phyloP scores from a whole-genome alignment of 2,797 vertebrate genomes.

The Halcyon badia region DNA sequence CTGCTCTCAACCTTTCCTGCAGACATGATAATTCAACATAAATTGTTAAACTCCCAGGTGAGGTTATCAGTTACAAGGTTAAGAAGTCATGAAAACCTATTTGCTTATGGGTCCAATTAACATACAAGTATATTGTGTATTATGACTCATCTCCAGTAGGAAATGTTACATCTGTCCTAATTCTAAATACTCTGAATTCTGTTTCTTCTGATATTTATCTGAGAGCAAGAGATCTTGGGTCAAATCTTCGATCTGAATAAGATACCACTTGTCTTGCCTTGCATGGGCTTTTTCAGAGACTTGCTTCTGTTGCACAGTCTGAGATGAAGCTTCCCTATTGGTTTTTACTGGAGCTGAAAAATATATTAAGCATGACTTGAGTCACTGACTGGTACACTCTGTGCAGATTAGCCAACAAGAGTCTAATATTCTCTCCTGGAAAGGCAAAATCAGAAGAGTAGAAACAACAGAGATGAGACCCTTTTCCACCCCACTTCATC shows the following conservation, averaged over 20 bases:
- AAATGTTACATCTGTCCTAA: not conserved
- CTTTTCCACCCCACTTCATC: not conserved
- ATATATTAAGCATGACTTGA: not conserved
- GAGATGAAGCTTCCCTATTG: not conserved
- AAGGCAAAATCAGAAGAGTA: not conserved
- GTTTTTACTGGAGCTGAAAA: not conserved
- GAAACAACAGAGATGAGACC: not conserved
- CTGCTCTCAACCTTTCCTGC: not conserved
- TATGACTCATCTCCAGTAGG: not conserved
- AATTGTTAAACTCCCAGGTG: not conserved
- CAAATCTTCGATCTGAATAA: not conserved
- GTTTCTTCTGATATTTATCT: not conserved
- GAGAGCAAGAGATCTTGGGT: not conserved
- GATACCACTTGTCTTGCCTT: fast-evolving
- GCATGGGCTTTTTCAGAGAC: not conserved
- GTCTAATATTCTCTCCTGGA: not conserved
- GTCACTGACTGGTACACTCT: not conserved
- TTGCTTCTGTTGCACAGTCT: not conserved
- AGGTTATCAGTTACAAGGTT: not conserved
- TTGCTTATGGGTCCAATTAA: constrained; percentile 28
- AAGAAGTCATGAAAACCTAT: not conserved
- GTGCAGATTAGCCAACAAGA: not conserved
- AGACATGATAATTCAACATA: not conserved
- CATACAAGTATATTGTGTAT: not conserved
- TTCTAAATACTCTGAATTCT: not conserved